Base-by-base conservation (phyloP, 2,113 vertebrate genomes). In the Lates calcarifer region DNA sequence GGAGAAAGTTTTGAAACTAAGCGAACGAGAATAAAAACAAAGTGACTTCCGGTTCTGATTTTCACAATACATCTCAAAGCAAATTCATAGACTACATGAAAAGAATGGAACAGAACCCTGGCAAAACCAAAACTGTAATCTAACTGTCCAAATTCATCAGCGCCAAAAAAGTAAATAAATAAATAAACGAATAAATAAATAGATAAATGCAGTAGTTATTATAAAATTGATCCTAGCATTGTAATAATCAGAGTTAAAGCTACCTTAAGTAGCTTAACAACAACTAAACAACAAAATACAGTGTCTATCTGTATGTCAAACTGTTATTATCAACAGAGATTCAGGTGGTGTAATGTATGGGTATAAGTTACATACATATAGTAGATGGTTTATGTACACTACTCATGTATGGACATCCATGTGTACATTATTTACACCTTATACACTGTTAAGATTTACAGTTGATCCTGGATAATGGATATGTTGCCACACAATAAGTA, bases 31-130 rank as follows among this genome's bases (percentile, higher is more conserved):
- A 15, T 60, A 1, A 1, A 2, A 22, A 62, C 26, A 49, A 12
- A 13, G 12, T 0, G 0, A 80, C 64, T 64, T 91, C 90, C 81
- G 75, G 43, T 68, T 0, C 3, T 1, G 0, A 3, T 8, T 87
- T 86, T 79, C 84, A 85, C 5, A 87, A 72, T 82, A 87, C 63
- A 74, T 1, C 17, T 39, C 39, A 6, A n/a, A 53, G 18, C 20
- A 2, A 6, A 3, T 6, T n/a, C n/a, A n/a, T n/a, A n/a, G n/a
- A n/a, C n/a, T n/a, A n/a, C n/a, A n/a, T n/a, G n/a, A 49, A 10
- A 49, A 49, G 43, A n/a, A 3, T 2, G 47, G 47, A n/a, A 12
- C 22, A 24, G 10, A 12, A 24, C 20, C 6, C 18, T 45, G 17
- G 6, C 17, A 53, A n/a, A 53, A 41, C 13, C 2, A 51, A n/a